A percentile compares a stretch with the other conserved stretches of the same genome.
Conservation (phyloP, 2,113 vertebrate species). For the Microtus richardsoni region DNA sequence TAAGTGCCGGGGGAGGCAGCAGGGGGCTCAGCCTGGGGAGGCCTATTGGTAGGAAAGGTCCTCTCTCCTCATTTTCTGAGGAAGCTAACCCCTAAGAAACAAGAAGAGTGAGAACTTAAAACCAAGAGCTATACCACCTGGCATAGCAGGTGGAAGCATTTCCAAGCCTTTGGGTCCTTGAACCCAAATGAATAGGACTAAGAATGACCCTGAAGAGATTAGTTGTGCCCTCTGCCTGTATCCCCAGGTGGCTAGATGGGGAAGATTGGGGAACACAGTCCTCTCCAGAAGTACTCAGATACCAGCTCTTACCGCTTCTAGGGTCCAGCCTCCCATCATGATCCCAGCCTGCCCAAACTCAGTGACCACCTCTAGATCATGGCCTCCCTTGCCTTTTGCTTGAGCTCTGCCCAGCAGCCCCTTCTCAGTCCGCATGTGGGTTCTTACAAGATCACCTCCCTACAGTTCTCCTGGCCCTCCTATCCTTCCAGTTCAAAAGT, state of each 20-base stretch:
- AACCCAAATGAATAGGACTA: not conserved
- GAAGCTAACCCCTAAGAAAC: not conserved
- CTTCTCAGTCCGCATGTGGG: not conserved
- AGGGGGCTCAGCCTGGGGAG: not conserved
- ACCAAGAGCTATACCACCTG: not conserved
- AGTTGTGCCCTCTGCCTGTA: not conserved
- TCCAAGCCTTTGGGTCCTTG: not conserved
- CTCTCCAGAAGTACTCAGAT: not conserved
- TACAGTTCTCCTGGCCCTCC: not conserved
- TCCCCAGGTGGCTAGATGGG: not conserved
- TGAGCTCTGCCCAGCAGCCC: not conserved
- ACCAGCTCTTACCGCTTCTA: not conserved
- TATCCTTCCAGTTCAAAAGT: not conserved
- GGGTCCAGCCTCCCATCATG: not conserved
- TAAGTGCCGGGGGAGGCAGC: not conserved
- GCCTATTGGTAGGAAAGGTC: not conserved
- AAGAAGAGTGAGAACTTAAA: not conserved
- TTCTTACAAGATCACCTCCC: not conserved
- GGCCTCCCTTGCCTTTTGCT: not conserved
- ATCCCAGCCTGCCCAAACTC: not conserved
- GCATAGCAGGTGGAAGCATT: not conserved
- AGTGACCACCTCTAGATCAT: too few relatives aligned
- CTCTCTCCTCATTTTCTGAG: not conserved
- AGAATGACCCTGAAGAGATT: not conserved
- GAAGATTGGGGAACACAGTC: not conserved